These are phyloP conservation scores for Orthonychiurus folsomi DNA, from an alignment of 2,888 invertebrate genomes.

Conservation along the genomic window DNA sequence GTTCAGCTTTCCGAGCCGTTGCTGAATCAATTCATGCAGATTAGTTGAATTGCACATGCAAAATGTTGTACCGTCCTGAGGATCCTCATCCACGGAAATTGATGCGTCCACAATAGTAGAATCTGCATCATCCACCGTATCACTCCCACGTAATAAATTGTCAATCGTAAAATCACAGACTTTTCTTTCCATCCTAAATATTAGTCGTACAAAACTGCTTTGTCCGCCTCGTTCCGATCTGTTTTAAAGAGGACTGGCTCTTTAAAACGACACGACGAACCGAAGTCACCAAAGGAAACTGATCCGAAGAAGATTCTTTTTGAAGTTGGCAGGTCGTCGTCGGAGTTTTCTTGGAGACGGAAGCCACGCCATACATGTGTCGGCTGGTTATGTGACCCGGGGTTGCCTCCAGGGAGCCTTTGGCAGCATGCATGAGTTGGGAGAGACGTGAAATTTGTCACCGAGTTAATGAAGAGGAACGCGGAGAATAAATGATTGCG, in stretches of 20 bases:
- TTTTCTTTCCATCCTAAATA: constrained; percentile 28
- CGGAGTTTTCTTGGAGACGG: neutral
- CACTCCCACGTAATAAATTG: constrained; percentile 28
- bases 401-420: too few species aligned
- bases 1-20: too few species aligned
- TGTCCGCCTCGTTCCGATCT: neutral
- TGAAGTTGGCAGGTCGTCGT: neutral
- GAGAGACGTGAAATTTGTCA: constrained; percentile 39
- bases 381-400: too few species aligned
- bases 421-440: too few species aligned
- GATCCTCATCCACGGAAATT: constrained; percentile 22
- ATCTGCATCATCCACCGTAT: constrained; percentile 33
- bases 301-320: neutral
- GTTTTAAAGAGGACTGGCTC: neutral
- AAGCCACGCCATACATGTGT: too few species aligned
- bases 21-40: too few species aligned
- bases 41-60: too few species aligned
- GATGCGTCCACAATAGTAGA: constrained; percentile 33
- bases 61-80: constrained; percentile 25
- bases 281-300: neutral
- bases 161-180: constrained; percentile 35
- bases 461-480: constrained; percentile 41
- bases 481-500: constrained; percentile 41
- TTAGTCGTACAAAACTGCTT: neutral
- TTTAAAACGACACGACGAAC: neutral